phyloP scores from a whole-genome alignment of 2,888 invertebrate species.

The Tetragonula carbonaria region DNA sequence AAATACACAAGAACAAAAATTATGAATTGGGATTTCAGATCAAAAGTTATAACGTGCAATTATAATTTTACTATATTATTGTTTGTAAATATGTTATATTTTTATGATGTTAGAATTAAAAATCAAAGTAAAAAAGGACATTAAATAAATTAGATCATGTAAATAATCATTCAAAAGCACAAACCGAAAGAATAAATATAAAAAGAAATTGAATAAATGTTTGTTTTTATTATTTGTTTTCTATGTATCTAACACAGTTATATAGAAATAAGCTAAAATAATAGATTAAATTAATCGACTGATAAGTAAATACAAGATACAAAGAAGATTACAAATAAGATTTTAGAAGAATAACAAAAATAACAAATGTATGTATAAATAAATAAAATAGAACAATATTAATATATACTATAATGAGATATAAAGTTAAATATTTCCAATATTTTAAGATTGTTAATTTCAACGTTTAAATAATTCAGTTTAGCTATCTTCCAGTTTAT shows the following conservation, averaged over 20 bases:
- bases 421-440: not conserved
- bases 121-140: not conserved
- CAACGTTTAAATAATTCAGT: not conserved
- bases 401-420: not conserved
- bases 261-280: not conserved
- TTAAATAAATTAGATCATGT: not conserved
- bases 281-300: constrained; percentile 2
- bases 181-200: not conserved
- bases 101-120: not conserved
- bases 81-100: constrained; percentile 2
- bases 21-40: not conserved
- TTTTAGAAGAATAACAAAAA: not conserved
- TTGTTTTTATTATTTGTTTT: constrained; percentile 7
- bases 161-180: not conserved
- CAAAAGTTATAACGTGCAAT: not conserved
- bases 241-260: not conserved
- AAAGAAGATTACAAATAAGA: not conserved
- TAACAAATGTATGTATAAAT: not conserved
- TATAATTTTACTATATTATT: not conserved
- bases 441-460: constrained; percentile 6
- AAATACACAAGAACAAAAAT: not conserved
- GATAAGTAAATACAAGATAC: not conserved
- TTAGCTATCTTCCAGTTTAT: not conserved
- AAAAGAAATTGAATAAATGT: constrained; percentile 5
- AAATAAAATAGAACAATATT: constrained; percentile 1